Conservation (phyloP, 2,113 vertebrate genomes). For the Sorex araneus region DNA sequence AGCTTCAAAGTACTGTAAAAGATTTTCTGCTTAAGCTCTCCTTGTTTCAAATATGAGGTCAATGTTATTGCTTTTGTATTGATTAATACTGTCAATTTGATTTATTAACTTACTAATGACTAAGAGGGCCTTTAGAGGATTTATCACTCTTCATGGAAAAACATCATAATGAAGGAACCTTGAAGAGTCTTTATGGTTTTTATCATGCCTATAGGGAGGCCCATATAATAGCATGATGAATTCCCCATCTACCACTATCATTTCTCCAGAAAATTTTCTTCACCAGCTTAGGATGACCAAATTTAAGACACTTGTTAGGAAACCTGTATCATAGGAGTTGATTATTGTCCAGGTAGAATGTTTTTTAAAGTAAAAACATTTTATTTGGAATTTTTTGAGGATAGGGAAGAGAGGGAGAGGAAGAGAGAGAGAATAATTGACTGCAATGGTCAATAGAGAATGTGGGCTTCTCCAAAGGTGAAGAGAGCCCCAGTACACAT, state of each 20-base stretch:
- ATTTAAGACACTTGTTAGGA: not conserved
- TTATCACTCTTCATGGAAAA: constrained; percentile 53
- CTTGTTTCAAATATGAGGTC: constrained; percentile 73
- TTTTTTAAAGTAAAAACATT: no score
- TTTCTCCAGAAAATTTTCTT: not conserved
- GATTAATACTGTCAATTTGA: constrained; percentile 77
- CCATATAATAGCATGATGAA: not conserved
- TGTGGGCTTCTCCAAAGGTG: no score
- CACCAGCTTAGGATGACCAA: not conserved
- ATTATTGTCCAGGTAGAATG: not conserved
- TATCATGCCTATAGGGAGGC: not conserved
- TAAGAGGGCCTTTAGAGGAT: constrained; percentile 68
- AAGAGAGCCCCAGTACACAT: no score
- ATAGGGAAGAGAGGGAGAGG: no score
- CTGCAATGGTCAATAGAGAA: no score
- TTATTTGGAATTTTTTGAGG: no score
- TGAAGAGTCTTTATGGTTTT: not conserved
- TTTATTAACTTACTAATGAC: constrained; percentile 81
- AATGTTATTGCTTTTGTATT: constrained; percentile 64
- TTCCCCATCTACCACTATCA: not conserved
- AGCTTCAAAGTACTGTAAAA: constrained; percentile 50
- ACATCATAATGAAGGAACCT: not conserved
- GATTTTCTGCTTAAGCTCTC: constrained; percentile 54
- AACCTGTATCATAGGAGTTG: not conserved
- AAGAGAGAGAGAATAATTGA: no score